Percentiles rank a stretch among this genome's conserved stretches.
phyloP scores from a whole-genome alignment of 2,888 invertebrate species.

The Rhopalosiphum nymphaeae region DNA sequence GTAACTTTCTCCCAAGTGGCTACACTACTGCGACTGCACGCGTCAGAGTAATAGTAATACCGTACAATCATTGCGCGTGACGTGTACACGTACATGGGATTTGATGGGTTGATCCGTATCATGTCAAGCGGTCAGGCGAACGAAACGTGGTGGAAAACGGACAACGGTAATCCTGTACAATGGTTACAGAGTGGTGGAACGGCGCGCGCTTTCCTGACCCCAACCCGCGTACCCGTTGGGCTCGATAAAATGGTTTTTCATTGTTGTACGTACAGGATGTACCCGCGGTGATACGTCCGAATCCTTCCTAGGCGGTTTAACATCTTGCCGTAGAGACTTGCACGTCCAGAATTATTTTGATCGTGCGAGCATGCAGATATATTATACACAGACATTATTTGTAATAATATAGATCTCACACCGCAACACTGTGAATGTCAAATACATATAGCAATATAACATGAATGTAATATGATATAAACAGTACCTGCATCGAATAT shows the following conservation, averaged over 20 bases:
- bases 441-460: background rate
- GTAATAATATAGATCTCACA: background rate
- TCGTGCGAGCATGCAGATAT: background rate
- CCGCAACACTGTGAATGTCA: background rate
- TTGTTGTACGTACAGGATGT: slow-evolving; percentile 33
- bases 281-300: background rate
- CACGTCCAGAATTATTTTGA: background rate
- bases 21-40: background rate
- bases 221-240: slow-evolving; percentile 16
- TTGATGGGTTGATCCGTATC: slow-evolving; percentile 64
- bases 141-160: slow-evolving; percentile 53
- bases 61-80: background rate
- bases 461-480: background rate
- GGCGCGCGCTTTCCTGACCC: slow-evolving; percentile 24
- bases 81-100: slow-evolving; percentile 43
- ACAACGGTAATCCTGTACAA: slow-evolving; percentile 58
- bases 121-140: slow-evolving; percentile 61
- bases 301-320: background rate
- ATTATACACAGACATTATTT: no score
- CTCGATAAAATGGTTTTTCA: slow-evolving; percentile 57
- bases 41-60: background rate
- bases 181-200: background rate
- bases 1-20: background rate
- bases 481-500: background rate
- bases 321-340: background rate